Evolutionary conservation across 2,888 invertebrate genomes (phyloP), one percentile per base, ranked within the genome.

Genomic region (Leptinotarsa peninsularis): DNA sequence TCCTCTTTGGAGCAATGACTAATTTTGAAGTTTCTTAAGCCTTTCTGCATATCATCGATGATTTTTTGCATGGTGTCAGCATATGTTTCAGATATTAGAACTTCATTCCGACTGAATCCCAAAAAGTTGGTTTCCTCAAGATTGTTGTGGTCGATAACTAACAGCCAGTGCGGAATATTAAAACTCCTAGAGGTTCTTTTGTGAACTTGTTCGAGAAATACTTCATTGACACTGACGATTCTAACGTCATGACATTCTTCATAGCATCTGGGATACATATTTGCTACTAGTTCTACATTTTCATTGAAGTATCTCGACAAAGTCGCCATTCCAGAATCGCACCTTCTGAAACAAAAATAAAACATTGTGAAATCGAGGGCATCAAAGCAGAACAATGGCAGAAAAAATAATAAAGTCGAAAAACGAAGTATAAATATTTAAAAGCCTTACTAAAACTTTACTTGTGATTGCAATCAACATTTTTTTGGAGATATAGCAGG

Each of bases 261-360:
- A 69, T 84, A 84, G 74, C 85, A 85, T 71, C 67, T 81, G 17
- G 81, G 71, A 71, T 85, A 85, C 70, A 83, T 80, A 23, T 82
- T 80, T 14, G 85, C 82, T 0, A 86, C 81, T 27, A 85, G 66
- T 21, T 79, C 71, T 7, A 81, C 81, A 71, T 86, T 86, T 23
- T 78, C 76, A 67, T 82, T 70, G 77, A 86, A 86, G 74, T 79
- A 82, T 73, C 79, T 79, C 13, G 79, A 79, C 56, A 77, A 52
- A 13, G 49, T 52, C 63, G n/a, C 63, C 43, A 43, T 43, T 43
- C 43, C 3, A 52, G n/a, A 76, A 67, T 73, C 66, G 58, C 50
- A 21, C 27, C 14, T 63, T 56, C 78, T 78, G 76, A 5, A 78
- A 76, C 58, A 78, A 71, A 75, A 63, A 58, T 23, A 10, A 7